Evolutionary conservation across 2,888 invertebrate genomes (phyloP).

Genomic region (Anticlea derivata): DNA sequence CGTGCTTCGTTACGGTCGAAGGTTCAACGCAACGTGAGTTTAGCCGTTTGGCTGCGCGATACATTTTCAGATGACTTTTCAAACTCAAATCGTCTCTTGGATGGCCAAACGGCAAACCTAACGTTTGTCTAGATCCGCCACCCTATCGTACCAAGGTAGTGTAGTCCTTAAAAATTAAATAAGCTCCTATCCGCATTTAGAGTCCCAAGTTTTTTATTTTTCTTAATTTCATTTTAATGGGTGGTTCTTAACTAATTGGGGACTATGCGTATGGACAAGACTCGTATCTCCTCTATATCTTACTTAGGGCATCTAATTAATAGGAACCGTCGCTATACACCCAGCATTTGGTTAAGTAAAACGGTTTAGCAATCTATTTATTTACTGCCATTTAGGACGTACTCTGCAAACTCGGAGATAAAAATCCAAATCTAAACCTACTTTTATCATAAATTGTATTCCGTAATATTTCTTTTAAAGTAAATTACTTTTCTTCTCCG

Average conservation of each 20-base stretch:
- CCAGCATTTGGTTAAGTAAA: conserved; percentile 45
- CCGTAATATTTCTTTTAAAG: conserved; percentile 14
- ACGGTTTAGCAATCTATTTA: conserved; percentile 23
- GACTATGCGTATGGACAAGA: conserved; percentile 1
- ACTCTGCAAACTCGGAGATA: conserved; percentile 23
- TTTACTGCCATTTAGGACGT: conserved; percentile 27
- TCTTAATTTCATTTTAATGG: no score
- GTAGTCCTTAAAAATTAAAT: neutral
- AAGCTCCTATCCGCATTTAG: no score
- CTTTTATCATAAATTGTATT: conserved; percentile 2
- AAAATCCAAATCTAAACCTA: conserved; percentile 28
- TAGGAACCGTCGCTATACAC: conserved; percentile 38
- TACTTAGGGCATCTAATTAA: conserved; percentile 45
- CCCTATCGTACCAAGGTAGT: no score
- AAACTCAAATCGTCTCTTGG: no score
- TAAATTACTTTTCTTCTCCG: no score
- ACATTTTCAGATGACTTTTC: no score
- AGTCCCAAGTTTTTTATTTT: no score
- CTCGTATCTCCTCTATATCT: conserved; percentile 44
- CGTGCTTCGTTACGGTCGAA: no score
- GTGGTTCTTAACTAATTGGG: neutral
- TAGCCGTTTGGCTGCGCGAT: no score
- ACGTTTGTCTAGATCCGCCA: no score
- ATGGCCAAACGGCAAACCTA: no score
- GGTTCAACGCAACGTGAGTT: no score